phyloP scores from a whole-genome alignment of 2,888 invertebrate species.

The Drosophila histrio region DNA sequence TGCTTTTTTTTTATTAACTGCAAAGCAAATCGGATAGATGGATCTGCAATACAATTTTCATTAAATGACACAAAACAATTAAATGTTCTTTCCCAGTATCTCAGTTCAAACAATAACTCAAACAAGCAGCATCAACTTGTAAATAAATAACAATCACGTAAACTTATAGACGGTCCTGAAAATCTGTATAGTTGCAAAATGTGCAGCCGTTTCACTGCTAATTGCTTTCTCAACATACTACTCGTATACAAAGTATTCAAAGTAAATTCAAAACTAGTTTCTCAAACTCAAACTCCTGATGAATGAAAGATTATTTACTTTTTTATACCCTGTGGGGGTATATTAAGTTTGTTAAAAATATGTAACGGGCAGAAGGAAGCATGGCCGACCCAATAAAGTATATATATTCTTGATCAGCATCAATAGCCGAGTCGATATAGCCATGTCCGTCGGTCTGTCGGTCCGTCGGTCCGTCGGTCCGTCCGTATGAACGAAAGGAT shows the following conservation, averaged over 20 bases:
- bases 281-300: too few relatives aligned
- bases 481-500: too few relatives aligned
- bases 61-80: slow-evolving; percentile 5
- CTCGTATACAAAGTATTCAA: background rate
- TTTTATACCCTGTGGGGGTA: too few relatives aligned
- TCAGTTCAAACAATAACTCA: slow-evolving; percentile 1
- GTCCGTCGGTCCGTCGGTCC: too few relatives aligned
- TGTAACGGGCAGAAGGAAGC: too few relatives aligned
- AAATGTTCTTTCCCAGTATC: background rate
- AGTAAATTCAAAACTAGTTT: too few relatives aligned
- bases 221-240: background rate
- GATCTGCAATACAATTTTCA: background rate
- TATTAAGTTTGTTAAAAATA: too few relatives aligned
- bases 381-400: too few relatives aligned
- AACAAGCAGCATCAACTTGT: slow-evolving; percentile 1
- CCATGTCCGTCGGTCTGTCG: too few relatives aligned
- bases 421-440: too few relatives aligned
- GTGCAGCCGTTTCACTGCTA: background rate
- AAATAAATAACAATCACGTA: slow-evolving; percentile 5
- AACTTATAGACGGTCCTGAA: background rate
- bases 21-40: background rate
- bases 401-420: too few relatives aligned
- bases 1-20: slow-evolving; percentile 37
- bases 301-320: too few relatives aligned
- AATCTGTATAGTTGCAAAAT: slow-evolving; percentile 1